Percentiles rank a stretch among this genome's conserved stretches.
These are phyloP conservation scores for Tricholaema leucomelas DNA, from an alignment of 2,113 vertebrate species.

Conservation along the genomic window DNA sequence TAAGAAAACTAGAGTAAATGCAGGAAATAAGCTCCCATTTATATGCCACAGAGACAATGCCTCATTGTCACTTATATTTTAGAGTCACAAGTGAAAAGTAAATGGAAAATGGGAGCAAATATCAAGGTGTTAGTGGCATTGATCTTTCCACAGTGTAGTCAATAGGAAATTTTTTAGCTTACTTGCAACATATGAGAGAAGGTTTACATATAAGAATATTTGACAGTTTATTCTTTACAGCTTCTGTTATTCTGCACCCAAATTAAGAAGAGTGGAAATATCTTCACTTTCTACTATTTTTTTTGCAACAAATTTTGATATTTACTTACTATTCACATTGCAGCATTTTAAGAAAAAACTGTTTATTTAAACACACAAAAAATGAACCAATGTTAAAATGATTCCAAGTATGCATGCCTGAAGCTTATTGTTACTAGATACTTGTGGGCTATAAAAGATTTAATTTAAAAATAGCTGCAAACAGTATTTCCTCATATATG, in stretches of 20 bases:
- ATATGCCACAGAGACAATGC: constrained; percentile 32
- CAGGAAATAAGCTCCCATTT: constrained; percentile 57
- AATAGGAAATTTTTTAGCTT: background rate
- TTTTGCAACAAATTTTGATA: background rate
- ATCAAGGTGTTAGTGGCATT: constrained; percentile 16
- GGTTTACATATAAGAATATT: background rate
- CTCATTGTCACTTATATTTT: constrained; percentile 37
- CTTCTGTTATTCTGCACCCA: background rate
- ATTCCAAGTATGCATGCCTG: background rate
- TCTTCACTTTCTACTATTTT: background rate
- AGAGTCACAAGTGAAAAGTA: constrained; percentile 52
- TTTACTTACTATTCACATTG: background rate
- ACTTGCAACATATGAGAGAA: background rate
- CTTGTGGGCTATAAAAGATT: background rate
- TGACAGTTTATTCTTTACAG: background rate
- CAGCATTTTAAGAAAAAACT: background rate
- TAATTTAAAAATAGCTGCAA: background rate
- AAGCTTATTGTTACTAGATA: background rate
- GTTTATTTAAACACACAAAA: background rate
- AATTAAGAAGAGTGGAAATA: background rate
- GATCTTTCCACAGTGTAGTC: constrained; percentile 11
- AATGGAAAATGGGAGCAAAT: constrained; percentile 54
- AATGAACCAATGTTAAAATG: background rate
- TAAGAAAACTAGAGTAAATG: constrained; percentile 56
- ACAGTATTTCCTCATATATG: background rate